Conservation (phyloP, 2,797 vertebrate genomes). For the Parotocinclus haroldoi region DNA sequence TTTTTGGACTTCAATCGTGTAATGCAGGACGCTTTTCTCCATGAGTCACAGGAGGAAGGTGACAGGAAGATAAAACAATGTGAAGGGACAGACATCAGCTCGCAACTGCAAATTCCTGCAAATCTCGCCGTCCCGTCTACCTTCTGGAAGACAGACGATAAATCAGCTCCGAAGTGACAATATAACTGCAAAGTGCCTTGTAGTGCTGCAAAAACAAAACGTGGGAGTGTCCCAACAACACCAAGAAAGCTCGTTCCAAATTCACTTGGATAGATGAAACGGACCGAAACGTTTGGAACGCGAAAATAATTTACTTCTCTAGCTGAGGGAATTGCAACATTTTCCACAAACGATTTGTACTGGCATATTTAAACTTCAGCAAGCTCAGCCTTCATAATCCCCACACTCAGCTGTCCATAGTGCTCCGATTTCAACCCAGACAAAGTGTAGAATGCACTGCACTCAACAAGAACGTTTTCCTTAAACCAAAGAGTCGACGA, state of each 20-base stretch:
- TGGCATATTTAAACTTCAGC: conserved; percentile 19
- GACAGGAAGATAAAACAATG: conserved; percentile 37
- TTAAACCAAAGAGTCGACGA: conserved; percentile 52
- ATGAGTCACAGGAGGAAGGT: conserved; percentile 19
- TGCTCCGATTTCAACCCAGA: conserved; percentile 41
- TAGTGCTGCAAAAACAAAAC: conserved; percentile 66
- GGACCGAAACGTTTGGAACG: not conserved
- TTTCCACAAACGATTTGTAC: conserved; percentile 11
- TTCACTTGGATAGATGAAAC: conserved; percentile 39
- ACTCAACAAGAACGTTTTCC: conserved; percentile 47
- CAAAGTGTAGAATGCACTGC: conserved; percentile 60
- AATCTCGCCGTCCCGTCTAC: conserved; percentile 48
- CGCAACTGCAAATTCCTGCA: conserved; percentile 48
- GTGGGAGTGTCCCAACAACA: conserved; percentile 45
- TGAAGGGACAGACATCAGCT: conserved; percentile 61
- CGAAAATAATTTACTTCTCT: conserved; percentile 11
- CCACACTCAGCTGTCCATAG: conserved; percentile 34
- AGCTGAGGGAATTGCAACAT: conserved; percentile 20
- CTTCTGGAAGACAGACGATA: conserved; percentile 37
- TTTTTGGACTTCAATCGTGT: too few species aligned
- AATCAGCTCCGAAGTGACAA: conserved; percentile 44
- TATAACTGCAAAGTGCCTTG: conserved; percentile 69
- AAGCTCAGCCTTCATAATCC: conserved; percentile 2
- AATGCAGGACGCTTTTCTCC: too few species aligned
- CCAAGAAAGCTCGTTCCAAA: conserved; percentile 34